Evolutionary conservation across 2,113 vertebrate species (phyloP).

Genomic region (Prionailurus bengalensis): DNA sequence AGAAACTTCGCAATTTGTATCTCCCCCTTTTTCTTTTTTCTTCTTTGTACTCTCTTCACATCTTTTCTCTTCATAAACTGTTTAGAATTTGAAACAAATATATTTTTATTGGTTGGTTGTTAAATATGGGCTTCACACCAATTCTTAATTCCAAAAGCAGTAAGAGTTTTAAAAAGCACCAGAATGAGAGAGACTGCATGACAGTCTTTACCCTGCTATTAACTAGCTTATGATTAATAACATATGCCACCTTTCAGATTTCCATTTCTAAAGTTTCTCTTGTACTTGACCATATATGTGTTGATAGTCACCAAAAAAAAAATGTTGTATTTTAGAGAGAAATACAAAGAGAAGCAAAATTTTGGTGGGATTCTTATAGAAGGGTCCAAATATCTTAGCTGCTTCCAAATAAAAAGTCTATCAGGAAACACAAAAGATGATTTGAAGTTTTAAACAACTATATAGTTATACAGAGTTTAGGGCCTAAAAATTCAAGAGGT

Average conservation of each 20-base stretch:
- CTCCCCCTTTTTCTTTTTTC: neutral
- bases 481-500: conserved; percentile 13
- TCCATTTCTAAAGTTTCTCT: conserved; percentile 47
- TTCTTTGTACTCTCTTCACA: neutral
- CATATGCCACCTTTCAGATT: neutral
- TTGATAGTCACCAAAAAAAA: neutral
- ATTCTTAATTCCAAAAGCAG: conserved; percentile 46
- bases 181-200: conserved; percentile 37
- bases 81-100: conserved; percentile 45
- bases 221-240: conserved; percentile 40
- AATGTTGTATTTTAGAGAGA: neutral
- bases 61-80: neutral
- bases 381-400: neutral
- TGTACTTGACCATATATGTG: conserved; percentile 9
- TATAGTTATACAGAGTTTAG: neutral
- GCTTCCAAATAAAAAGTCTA: conserved; percentile 6
- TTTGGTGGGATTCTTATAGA: neutral
- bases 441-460: conserved; percentile 32
- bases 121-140: neutral
- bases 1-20: conserved; percentile 4
- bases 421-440: neutral
- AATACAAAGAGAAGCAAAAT: conserved; percentile 43
- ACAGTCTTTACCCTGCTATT: neutral
- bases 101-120: conserved; percentile 20
- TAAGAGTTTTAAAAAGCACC: neutral